phyloP scores from a whole-genome alignment of 2,113 vertebrate species.

The Opisthocomus hoazin region DNA sequence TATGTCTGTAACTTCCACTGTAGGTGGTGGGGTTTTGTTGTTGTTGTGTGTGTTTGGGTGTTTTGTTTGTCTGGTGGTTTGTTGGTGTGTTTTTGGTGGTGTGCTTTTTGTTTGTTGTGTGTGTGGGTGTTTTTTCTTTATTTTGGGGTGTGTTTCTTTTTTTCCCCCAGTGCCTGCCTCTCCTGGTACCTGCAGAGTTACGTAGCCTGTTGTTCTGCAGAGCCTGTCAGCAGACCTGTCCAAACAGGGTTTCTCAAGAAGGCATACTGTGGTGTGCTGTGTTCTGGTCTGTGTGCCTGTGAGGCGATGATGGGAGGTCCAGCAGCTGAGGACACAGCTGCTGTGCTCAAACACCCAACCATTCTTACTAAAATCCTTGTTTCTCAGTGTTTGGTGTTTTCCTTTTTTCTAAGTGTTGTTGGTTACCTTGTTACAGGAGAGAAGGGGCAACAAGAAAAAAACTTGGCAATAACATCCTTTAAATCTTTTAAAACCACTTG shows the following conservation, averaged over 20 bases:
- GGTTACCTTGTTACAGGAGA: background rate
- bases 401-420: background rate
- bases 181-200: background rate
- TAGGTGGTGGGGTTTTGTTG: no score
- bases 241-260: background rate
- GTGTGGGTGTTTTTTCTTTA: no score
- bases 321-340: background rate
- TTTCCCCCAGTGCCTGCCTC: no score
- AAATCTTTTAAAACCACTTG: background rate
- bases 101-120: background rate
- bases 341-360: background rate
- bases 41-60: background rate
- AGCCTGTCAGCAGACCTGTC: background rate
- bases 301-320: background rate
- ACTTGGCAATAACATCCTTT: background rate
- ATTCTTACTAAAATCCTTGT: background rate
- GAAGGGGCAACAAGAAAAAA: background rate
- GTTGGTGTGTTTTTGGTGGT: no score
- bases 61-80: no score
- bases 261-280: accelerated
- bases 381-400: accelerated
- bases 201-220: no score
- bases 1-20: background rate
- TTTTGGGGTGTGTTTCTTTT: no score
- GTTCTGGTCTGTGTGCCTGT: background rate